phyloP scores from a whole-genome alignment of 2,113 vertebrate genomes.

The Myiagra hebetior region DNA sequence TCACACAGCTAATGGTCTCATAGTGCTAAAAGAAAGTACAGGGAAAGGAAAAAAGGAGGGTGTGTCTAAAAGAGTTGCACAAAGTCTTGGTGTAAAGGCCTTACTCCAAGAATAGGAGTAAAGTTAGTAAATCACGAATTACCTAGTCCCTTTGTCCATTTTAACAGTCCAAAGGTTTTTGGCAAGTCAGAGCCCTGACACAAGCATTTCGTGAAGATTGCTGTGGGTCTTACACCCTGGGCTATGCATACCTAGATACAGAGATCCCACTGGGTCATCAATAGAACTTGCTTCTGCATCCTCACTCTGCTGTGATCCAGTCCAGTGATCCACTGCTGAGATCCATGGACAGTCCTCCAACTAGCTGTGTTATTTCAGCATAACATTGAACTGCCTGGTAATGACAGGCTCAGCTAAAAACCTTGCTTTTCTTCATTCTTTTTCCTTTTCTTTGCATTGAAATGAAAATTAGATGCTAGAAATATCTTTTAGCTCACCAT shows the following conservation, averaged over 20 bases:
- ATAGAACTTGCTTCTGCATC: not conserved
- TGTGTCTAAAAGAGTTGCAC: fast-evolving
- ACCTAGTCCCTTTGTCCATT: not conserved
- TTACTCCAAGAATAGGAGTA: not conserved
- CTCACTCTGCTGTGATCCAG: not conserved
- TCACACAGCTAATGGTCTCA: not conserved
- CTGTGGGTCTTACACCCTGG: not conserved
- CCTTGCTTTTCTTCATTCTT: not conserved
- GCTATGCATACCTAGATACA: not conserved
- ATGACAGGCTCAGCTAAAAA: not conserved
- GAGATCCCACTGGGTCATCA: fast-evolving
- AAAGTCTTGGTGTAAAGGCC: not conserved
- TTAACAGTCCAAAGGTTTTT: not conserved
- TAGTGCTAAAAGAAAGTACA: not conserved
- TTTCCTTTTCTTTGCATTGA: not conserved
- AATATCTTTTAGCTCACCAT: not conserved
- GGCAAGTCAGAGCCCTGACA: not conserved
- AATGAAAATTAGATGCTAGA: not conserved
- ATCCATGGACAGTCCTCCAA: not conserved
- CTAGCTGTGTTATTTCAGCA: not conserved
- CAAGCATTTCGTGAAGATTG: not conserved
- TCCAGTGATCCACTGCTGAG: not conserved
- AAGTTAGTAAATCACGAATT: not conserved
- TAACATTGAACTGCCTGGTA: not conserved
- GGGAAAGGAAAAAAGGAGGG: not conserved